Conservation (phyloP, 2,888 invertebrate species). For the Chelonus formosanus region DNA sequence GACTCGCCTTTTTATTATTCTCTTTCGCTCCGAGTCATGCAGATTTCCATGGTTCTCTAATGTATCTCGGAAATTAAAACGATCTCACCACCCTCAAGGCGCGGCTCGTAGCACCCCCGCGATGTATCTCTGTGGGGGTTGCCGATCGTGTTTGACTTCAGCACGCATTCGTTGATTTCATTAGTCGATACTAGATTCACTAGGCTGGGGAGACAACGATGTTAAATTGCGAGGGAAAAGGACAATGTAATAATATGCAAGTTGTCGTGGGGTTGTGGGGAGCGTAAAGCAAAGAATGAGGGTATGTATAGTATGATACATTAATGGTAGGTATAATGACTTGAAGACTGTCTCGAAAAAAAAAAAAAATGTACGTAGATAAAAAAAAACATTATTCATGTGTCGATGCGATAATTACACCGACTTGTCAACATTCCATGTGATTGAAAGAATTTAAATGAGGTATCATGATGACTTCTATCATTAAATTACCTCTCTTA, state of each 20-base stretch:
- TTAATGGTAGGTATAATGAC: constrained; percentile 60
- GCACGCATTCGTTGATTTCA: constrained; percentile 63
- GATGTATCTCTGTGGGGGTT: constrained; percentile 38
- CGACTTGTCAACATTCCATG: constrained; percentile 38
- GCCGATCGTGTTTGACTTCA: constrained; percentile 58
- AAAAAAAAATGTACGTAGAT: constrained; percentile 49
- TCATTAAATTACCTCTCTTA: constrained; percentile 9
- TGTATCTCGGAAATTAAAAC: constrained; percentile 59
- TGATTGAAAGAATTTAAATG: constrained; percentile 39
- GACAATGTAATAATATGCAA: constrained; percentile 19
- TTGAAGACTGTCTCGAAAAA: constrained; percentile 43
- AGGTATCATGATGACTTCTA: constrained; percentile 29
- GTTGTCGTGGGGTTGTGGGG: constrained; percentile 18
- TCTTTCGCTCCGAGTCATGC: constrained; percentile 24
- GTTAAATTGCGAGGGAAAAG: constrained; percentile 42
- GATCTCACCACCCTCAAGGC: constrained; percentile 41
- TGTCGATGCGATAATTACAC: constrained; percentile 56
- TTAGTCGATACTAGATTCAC: constrained; percentile 59
- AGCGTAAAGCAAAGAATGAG: constrained; percentile 27
- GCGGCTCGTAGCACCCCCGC: constrained; percentile 25
- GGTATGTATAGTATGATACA: constrained; percentile 51
- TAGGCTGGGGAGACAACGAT: constrained; percentile 37
- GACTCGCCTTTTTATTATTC: no score
- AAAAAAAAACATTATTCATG: constrained; percentile 63
- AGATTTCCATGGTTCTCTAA: constrained; percentile 45